phyloP scores from a whole-genome alignment of 2,888 invertebrate genomes.

The Deilephila porcellus region DNA sequence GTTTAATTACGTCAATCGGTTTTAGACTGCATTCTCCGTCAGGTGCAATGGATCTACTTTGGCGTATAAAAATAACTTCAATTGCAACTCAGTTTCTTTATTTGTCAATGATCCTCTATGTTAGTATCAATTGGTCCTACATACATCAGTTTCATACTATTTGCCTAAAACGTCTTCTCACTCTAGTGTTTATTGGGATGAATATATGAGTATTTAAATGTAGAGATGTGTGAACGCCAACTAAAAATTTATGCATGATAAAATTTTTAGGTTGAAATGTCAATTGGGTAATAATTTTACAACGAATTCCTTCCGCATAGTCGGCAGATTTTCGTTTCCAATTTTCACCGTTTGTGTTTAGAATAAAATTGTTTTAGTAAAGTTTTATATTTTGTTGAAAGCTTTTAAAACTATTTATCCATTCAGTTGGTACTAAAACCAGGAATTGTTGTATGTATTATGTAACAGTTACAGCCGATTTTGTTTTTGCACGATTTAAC shows the following conservation, averaged over 20 bases:
- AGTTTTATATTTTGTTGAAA: background rate
- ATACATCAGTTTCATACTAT: background rate
- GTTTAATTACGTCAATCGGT: too few relatives aligned
- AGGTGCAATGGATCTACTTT: too few relatives aligned
- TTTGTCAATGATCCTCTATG: too few relatives aligned
- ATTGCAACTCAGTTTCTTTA: too few relatives aligned
- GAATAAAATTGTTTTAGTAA: background rate
- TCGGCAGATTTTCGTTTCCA: background rate
- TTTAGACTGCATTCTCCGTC: too few relatives aligned
- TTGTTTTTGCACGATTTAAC: background rate
- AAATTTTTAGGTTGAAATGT: slow-evolving; percentile 38
- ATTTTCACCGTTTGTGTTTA: background rate
- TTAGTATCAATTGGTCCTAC: too few relatives aligned
- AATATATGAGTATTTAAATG: slow-evolving; percentile 4
- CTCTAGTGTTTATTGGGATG: background rate
- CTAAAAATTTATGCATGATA: slow-evolving; percentile 47
- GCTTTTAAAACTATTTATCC: background rate
- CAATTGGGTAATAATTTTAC: slow-evolving; percentile 36
- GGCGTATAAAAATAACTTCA: too few relatives aligned
- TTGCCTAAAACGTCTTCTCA: background rate
- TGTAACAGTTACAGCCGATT: background rate
- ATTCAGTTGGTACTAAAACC: background rate
- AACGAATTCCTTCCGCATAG: slow-evolving; percentile 24
- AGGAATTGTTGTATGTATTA: background rate
- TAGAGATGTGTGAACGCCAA: slow-evolving; percentile 38